phyloP scores from a whole-genome alignment of 92 coral and sea anemone species.

The Scolanthus callimorphus region DNA sequence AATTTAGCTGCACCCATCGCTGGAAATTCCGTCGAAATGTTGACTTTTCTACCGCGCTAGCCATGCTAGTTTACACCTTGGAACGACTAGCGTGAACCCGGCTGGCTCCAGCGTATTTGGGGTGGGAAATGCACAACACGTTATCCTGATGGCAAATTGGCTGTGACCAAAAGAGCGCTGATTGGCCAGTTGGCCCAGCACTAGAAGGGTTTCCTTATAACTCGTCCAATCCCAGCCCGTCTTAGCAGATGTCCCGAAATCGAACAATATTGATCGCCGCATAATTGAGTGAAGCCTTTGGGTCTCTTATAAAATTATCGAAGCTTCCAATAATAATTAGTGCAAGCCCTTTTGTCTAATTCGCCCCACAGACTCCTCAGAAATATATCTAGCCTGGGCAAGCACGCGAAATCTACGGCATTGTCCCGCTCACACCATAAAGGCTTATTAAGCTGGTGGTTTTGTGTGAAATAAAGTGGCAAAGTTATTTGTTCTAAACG shows the following conservation, averaged over 20 bases:
- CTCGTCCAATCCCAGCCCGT: slow-evolving; percentile 81
- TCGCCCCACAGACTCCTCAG: slow-evolving; percentile 42
- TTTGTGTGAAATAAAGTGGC: neutral
- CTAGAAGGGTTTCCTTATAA: slow-evolving; percentile 76
- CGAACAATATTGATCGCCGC: slow-evolving; percentile 95
- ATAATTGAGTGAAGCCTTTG: slow-evolving; percentile 89
- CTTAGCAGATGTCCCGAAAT: slow-evolving; percentile 97
- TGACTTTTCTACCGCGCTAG: slow-evolving; percentile 73
- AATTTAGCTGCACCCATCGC: slow-evolving; percentile 96
- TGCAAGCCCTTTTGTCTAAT: slow-evolving; percentile 51
- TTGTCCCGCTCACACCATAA: neutral
- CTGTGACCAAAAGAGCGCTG: slow-evolving; percentile 79
- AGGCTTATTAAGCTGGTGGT: neutral
- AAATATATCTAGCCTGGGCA: slow-evolving; percentile 10
- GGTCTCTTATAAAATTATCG: slow-evolving; percentile 66
- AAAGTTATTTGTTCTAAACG: neutral
- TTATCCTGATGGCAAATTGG: slow-evolving; percentile 87
- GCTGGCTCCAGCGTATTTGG: slow-evolving; percentile 50
- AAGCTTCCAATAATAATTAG: slow-evolving; percentile 58
- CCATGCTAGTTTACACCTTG: slow-evolving; percentile 41
- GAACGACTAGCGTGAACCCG: slow-evolving; percentile 9
- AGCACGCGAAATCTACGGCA: slow-evolving; percentile 17
- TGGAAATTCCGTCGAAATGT: slow-evolving; percentile 99
- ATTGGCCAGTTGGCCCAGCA: slow-evolving; percentile 79
- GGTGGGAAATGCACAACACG: slow-evolving; percentile 55